Evolutionary conservation across 2,888 invertebrate species (phyloP).

Genomic region (Hyalella azteca): DNA sequence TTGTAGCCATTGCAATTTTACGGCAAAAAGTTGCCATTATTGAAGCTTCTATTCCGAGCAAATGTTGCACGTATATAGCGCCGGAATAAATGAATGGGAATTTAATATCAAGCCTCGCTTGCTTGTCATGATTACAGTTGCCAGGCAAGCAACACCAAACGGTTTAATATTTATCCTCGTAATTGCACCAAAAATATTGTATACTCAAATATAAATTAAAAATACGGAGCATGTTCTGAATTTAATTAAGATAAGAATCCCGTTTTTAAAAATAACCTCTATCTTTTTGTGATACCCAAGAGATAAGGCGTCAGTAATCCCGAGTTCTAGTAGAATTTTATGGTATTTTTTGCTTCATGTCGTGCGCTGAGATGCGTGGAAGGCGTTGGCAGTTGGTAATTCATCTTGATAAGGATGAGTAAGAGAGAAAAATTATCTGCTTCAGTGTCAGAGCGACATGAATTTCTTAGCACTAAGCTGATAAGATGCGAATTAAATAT

Average conservation of each 20-base stretch:
- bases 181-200: background rate
- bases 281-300: background rate
- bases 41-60: too few species aligned
- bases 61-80: background rate
- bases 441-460: background rate
- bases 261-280: background rate
- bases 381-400: background rate
- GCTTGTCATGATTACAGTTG: background rate
- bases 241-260: constrained; percentile 2
- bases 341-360: background rate
- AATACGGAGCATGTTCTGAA: background rate
- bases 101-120: background rate
- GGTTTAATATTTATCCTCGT: background rate
- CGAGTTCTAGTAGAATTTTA: background rate
- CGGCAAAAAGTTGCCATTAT: too few species aligned
- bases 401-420: background rate
- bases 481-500: background rate
- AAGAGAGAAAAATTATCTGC: constrained; percentile 5
- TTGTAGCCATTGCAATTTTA: too few species aligned
- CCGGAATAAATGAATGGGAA: background rate
- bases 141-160: background rate
- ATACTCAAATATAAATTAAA: background rate
- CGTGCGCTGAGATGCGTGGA: background rate
- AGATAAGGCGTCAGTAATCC: background rate
- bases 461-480: background rate